Conservation (phyloP, 2,797 vertebrate genomes). For the Cyclopterus lumpus region DNA sequence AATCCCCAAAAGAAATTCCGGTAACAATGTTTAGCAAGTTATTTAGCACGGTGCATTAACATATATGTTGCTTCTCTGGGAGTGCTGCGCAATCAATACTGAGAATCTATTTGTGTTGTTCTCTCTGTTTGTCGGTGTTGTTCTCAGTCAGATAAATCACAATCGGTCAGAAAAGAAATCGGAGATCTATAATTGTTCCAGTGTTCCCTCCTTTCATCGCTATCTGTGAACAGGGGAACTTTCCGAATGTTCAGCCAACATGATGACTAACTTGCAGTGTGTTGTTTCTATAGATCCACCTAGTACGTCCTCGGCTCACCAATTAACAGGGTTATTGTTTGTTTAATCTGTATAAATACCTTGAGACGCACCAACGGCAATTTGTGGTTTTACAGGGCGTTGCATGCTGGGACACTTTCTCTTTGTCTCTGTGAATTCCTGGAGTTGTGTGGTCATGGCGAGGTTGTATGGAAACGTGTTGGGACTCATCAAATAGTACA, state of each 20-base stretch:
- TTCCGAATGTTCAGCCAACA: background rate
- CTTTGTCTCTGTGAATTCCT: background rate
- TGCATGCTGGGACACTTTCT: background rate
- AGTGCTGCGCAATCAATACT: conserved; percentile 47
- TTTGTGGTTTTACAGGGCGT: background rate
- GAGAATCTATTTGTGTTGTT: conserved; percentile 17
- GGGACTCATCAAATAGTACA: background rate
- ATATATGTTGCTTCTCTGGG: conserved; percentile 25
- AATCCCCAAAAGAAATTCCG: conserved; percentile 3
- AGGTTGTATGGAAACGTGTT: background rate
- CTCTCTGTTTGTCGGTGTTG: conserved; percentile 8
- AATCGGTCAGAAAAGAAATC: conserved; percentile 16
- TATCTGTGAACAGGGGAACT: conserved; percentile 12
- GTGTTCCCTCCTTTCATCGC: background rate
- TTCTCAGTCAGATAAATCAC: conserved; percentile 34
- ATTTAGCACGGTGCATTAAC: conserved; percentile 43
- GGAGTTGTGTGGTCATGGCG: background rate
- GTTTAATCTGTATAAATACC: background rate
- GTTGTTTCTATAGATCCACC: background rate
- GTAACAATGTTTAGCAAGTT: conserved; percentile 32
- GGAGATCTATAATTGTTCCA: conserved; percentile 34
- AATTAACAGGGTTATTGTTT: background rate
- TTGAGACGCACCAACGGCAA: too few species aligned
- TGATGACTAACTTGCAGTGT: conserved; percentile 3
- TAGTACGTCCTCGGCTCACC: background rate